phyloP scores from a whole-genome alignment of 1,140 invertebrate species.

The Cepaea nemoralis region DNA sequence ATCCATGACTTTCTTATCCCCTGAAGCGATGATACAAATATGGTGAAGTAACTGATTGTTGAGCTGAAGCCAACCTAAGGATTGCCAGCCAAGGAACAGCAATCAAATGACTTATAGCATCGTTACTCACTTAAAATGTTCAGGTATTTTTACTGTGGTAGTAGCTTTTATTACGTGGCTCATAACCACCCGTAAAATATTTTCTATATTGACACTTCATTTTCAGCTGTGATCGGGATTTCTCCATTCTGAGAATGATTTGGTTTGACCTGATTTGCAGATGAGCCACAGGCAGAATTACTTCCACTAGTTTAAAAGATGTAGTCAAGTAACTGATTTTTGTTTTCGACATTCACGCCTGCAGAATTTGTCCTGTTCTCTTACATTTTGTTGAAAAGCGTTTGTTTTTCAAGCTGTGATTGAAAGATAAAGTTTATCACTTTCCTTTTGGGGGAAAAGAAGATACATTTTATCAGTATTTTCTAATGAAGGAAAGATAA shows the following conservation, averaged over 20 bases:
- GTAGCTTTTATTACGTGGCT: conserved; percentile 36
- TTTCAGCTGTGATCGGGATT: neutral
- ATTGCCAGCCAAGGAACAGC: conserved; percentile 39
- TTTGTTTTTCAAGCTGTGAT: too few relatives aligned
- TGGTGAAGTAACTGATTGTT: conserved; percentile 43
- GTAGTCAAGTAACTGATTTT: neutral
- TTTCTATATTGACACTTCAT: neutral
- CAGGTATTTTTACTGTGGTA: conserved; percentile 43
- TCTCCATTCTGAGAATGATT: neutral
- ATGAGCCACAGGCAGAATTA: conserved; percentile 6
- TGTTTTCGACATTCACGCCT: neutral
- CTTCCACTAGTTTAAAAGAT: neutral
- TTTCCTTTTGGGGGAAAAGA: too few relatives aligned
- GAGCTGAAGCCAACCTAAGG: conserved; percentile 38
- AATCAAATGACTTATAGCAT: conserved; percentile 42
- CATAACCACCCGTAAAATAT: conserved; percentile 5
- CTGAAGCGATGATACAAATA: conserved; percentile 41
- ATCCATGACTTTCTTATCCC: conserved; percentile 42
- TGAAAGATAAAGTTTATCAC: too few relatives aligned
- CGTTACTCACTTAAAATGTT: conserved; percentile 41
- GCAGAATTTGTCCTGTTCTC: neutral
- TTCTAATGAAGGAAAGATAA: too few relatives aligned
- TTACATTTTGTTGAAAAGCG: neutral
- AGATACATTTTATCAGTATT: too few relatives aligned
- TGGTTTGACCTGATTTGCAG: neutral